Base-by-base conservation (phyloP, 2,113 vertebrate genomes). In the Peromyscus maniculatus region DNA sequence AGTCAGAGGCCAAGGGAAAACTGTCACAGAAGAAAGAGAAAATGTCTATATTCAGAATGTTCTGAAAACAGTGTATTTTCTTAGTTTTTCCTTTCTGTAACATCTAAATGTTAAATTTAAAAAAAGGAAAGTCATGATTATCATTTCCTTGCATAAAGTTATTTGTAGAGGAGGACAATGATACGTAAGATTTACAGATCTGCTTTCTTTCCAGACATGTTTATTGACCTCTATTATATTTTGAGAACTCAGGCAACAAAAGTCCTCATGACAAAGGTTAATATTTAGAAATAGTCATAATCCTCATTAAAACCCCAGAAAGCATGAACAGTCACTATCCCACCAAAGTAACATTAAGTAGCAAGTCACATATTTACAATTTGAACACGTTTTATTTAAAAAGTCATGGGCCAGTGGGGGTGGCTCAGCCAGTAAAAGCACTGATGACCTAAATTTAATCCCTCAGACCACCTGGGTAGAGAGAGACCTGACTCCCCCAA, bases 21-120 rank as follows among this genome's bases (percentile, higher is more conserved):
- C 64, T 43, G 12, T 26, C 59, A 72, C 9, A 62, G 16, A 66
- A 75, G 66, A 52, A 80, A 59, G 93, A 71, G 62, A 62, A 39
- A 43, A 43, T 15, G 62, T 62, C 62, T 43, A 43, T 84, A 84
- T 57, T 84, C 24, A 62, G 57, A 17, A 62, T 43, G n/a, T 62
- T 84, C 22, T 28, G 55, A 62, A 39, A 83, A 83, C 80, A 80
- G 24, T 83, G 21, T 59, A 7, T 39, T 59, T 83, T 79, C 57
- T 59, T 83, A 83, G 72, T 95, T 84, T 93, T 64, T 91, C 7
- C 22, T 94, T 96, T 96, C 21, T 31, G 13, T 88, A 74, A 28
- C 36, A 83, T 93, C 36, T 79, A 79, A 88, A 88, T 69, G 49
- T 78, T 87, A 24, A 66, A 43, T 33, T 52, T 87, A 52, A 33